Evolutionary conservation across 2,888 invertebrate genomes (phyloP).

Genomic region (Ethmia dodecea): DNA sequence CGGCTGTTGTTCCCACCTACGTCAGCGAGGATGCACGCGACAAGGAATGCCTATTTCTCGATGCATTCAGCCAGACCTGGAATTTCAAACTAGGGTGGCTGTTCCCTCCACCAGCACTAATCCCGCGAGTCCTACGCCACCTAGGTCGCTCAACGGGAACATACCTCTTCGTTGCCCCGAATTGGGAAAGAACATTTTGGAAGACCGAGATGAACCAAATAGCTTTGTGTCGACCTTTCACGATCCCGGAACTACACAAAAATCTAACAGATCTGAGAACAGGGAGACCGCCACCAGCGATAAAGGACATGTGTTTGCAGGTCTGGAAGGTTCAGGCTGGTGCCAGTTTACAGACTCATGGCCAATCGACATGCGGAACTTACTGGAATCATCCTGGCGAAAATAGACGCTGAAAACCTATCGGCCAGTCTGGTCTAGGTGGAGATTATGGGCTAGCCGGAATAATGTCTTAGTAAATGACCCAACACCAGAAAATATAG

Average conservation of each 20-base stretch:
- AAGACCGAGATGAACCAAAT: constrained; percentile 19
- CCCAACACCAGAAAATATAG: too few species aligned
- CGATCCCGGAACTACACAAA: constrained; percentile 9
- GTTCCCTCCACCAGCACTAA: constrained; percentile 28
- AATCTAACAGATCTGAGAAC: constrained; percentile 15
- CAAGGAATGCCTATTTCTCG: background rate
- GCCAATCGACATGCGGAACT: too few species aligned
- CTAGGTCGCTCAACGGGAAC: constrained; percentile 18
- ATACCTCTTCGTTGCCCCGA: constrained; percentile 10
- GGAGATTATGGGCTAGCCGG: too few species aligned
- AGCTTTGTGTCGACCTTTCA: constrained; percentile 11
- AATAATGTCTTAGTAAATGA: too few species aligned
- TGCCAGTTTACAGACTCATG: too few species aligned
- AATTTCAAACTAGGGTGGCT: constrained; percentile 23
- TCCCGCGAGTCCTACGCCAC: constrained; percentile 25
- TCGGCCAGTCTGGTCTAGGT: too few species aligned
- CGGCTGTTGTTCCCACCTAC: constrained; percentile 12
- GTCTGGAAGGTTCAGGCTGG: constrained; percentile 23
- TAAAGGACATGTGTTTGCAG: constrained; percentile 9
- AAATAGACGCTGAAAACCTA: too few species aligned
- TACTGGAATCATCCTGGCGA: too few species aligned
- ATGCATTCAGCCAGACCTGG: constrained; percentile 27
- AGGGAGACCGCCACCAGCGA: constrained; percentile 10
- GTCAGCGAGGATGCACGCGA: constrained; percentile 2
- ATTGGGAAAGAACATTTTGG: constrained; percentile 13